Conservation (phyloP, 2,113 vertebrate genomes). For the Melanotaenia duboulayi region DNA sequence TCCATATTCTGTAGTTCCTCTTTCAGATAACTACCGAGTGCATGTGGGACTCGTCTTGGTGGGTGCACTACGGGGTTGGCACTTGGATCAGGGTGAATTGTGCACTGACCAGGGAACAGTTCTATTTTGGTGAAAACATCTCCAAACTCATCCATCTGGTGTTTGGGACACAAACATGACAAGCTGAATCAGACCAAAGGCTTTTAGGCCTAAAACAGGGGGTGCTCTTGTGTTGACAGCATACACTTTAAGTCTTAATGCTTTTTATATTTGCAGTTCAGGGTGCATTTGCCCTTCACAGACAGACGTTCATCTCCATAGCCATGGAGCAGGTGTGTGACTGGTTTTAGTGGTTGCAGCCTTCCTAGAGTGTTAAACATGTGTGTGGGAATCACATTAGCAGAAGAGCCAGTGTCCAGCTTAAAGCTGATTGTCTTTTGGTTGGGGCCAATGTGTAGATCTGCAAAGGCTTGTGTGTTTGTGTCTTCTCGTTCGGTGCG, state of each 20-base stretch:
- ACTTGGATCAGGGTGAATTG: neutral
- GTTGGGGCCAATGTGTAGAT: neutral
- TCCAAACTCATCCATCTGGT: neutral
- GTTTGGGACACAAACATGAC: neutral
- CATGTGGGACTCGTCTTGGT: neutral
- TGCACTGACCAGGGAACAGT: neutral
- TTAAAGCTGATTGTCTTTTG: neutral
- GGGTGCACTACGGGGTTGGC: neutral
- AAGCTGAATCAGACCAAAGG: neutral
- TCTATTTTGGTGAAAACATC: neutral
- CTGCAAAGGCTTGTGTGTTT: neutral
- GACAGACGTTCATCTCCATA: neutral
- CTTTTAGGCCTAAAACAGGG: neutral
- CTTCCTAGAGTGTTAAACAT: neutral
- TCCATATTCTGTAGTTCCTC: neutral
- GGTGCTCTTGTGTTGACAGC: neutral
- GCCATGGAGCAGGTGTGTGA: neutral
- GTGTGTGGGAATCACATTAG: neutral
- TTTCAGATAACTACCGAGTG: neutral
- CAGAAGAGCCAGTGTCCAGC: neutral
- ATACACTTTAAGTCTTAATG: neutral
- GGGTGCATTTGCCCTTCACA: too few species aligned
- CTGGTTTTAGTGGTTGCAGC: neutral
- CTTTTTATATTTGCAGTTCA: too few species aligned
- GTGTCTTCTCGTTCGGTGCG: neutral